Percentiles rank a stretch among this genome's conserved stretches.
phyloP scores from a whole-genome alignment of 2,888 invertebrate genomes.

The Noctuana brunneofusca region DNA sequence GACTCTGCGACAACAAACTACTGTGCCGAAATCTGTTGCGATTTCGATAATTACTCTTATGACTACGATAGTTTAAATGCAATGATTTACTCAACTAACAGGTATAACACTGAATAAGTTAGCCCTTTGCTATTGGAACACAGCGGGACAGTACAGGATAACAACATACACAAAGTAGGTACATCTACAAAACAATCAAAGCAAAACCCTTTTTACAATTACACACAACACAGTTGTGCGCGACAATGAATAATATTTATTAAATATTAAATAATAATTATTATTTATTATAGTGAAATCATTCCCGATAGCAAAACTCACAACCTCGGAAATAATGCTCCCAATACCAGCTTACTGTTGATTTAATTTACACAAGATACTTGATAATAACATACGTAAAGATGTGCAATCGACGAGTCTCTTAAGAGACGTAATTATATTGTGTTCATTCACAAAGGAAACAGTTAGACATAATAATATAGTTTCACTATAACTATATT shows the following conservation, averaged over 20 bases:
- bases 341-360: slow-evolving; percentile 80
- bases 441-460: slow-evolving; percentile 26
- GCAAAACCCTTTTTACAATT: slow-evolving; percentile 76
- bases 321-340: slow-evolving; percentile 83
- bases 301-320: slow-evolving; percentile 80
- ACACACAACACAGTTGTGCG: slow-evolving; percentile 79
- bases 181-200: slow-evolving; percentile 75
- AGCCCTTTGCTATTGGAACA: slow-evolving; percentile 75
- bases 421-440: slow-evolving; percentile 29
- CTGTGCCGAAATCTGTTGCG: slow-evolving; percentile 57
- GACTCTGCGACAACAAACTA: slow-evolving; percentile 45
- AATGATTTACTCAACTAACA: slow-evolving; percentile 39
- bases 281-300: slow-evolving; percentile 73
- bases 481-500: slow-evolving; percentile 26
- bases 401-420: slow-evolving; percentile 56
- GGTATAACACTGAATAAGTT: slow-evolving; percentile 40
- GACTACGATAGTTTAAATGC: slow-evolving; percentile 65
- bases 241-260: slow-evolving; percentile 62
- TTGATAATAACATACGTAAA: slow-evolving; percentile 49
- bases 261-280: slow-evolving; percentile 63
- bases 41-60: slow-evolving; percentile 63
- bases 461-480: slow-evolving; percentile 4
- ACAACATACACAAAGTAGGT: slow-evolving; percentile 70
- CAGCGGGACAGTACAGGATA: slow-evolving; percentile 66
- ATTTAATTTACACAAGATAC: slow-evolving; percentile 64